Percentiles rank a stretch among this genome's conserved stretches.
These are phyloP conservation scores for Rallus crepitans DNA, from an alignment of 2,797 vertebrate genomes.

Conservation along the genomic window DNA sequence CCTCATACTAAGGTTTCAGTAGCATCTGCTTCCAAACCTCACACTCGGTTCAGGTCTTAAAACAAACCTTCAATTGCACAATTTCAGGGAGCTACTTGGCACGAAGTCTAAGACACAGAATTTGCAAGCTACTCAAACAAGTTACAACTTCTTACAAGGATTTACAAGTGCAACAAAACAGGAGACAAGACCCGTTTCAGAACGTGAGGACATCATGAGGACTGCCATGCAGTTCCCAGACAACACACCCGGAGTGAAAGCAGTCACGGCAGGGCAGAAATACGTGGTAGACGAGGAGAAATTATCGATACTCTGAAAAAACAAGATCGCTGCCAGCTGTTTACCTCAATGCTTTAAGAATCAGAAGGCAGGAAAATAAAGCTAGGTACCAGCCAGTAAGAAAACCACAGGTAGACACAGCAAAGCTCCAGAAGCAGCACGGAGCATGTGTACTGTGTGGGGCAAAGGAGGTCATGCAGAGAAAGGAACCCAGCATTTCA, in stretches of 20 bases:
- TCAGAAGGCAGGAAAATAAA: background rate
- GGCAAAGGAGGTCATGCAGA: background rate
- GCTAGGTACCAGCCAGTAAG: background rate
- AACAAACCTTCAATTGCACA: background rate
- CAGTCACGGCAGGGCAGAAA: background rate
- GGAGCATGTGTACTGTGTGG: fast-evolving
- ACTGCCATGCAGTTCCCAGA: no score
- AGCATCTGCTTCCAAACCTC: background rate
- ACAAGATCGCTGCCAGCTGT: background rate
- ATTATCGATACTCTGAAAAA: background rate
- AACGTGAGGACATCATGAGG: background rate
- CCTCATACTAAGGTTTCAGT: background rate
- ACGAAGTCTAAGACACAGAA: background rate
- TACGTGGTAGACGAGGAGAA: background rate
- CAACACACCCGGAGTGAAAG: background rate
- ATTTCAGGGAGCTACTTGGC: background rate
- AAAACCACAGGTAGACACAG: background rate
- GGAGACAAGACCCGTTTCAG: background rate
- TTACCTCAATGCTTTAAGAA: background rate
- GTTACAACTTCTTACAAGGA: background rate
- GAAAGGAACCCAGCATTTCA: background rate
- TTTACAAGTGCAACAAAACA: background rate
- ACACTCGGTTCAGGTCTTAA: background rate
- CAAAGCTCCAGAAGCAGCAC: background rate
- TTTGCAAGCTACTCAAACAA: background rate